Conservation (phyloP, 2,888 invertebrate species). For the Tanaodytes sp. region DNA sequence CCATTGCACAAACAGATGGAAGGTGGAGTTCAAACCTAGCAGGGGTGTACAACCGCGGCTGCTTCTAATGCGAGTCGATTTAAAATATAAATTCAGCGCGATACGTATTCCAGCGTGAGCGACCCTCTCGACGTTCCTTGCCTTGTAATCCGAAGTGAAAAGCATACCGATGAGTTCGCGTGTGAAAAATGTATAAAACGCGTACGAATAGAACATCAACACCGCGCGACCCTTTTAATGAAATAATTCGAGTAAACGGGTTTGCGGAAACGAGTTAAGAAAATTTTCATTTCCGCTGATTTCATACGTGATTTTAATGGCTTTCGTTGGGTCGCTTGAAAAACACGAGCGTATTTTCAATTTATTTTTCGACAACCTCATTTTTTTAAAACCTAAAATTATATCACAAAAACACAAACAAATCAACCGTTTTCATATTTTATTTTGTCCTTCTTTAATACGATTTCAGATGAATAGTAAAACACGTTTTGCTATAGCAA, state of each 20-base stretch:
- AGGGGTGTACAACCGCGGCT: conserved; percentile 50
- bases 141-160: conserved; percentile 60
- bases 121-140: conserved; percentile 56
- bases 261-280: conserved; percentile 14
- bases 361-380: neutral
- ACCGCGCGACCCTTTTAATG: conserved; percentile 47
- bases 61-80: conserved; percentile 67
- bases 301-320: neutral
- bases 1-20: conserved; percentile 52
- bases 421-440: too few species aligned
- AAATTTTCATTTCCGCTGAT: conserved; percentile 5
- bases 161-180: conserved; percentile 54
- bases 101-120: conserved; percentile 57
- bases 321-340: neutral
- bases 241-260: conserved; percentile 40
- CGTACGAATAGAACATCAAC: conserved; percentile 37
- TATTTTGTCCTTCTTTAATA: too few species aligned
- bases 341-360: too few species aligned
- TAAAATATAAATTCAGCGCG: conserved; percentile 68
- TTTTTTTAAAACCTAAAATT: too few species aligned
- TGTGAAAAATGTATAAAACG: conserved; percentile 50
- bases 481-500: too few species aligned
- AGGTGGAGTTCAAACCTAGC: conserved; percentile 30
- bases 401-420: too few species aligned
- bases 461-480: too few species aligned